Percentiles rank a stretch among this genome's conserved stretches.
Conservation (phyloP, 2,797 vertebrate genomes). For the Semaprochilodus insignis region DNA sequence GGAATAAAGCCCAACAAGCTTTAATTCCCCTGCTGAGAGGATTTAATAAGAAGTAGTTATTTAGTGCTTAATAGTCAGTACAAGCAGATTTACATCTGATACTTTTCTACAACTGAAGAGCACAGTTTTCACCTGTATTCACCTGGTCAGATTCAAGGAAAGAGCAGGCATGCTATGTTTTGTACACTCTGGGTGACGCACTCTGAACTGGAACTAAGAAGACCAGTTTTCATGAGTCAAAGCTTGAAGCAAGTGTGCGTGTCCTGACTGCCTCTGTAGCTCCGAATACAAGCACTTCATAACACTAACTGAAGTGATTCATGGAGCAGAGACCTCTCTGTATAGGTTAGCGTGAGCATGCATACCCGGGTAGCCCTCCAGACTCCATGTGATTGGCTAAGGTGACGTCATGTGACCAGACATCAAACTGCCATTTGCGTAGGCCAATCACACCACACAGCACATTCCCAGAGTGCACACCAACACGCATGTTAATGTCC, state of each 20-base stretch:
- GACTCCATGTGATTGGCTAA: slow-evolving; percentile 99
- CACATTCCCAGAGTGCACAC: slow-evolving; percentile 96
- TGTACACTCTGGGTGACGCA: neutral
- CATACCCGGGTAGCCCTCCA: slow-evolving; percentile 93
- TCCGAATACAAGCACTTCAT: too few relatives aligned
- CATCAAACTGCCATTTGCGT: slow-evolving; percentile 98
- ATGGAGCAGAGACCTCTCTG: too few relatives aligned
- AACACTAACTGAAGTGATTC: too few relatives aligned
- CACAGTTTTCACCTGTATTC: neutral
- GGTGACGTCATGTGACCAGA: slow-evolving; percentile 98
- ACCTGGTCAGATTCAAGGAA: neutral
- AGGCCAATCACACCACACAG: slow-evolving; percentile 96
- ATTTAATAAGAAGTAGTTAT: too few relatives aligned
- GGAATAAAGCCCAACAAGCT: too few relatives aligned
- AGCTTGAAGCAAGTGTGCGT: neutral
- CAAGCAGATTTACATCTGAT: too few relatives aligned
- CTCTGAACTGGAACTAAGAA: neutral
- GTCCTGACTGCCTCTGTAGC: too few relatives aligned
- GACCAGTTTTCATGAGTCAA: neutral
- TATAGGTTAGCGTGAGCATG: too few relatives aligned
- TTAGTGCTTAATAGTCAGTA: too few relatives aligned
- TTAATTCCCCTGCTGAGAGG: too few relatives aligned
- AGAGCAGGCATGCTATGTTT: neutral
- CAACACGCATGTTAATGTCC: slow-evolving; percentile 98
- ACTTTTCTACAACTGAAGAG: too few relatives aligned